Evolutionary conservation across 2,888 invertebrate species (phyloP).

Genomic region (Caradrina kadenii): DNA sequence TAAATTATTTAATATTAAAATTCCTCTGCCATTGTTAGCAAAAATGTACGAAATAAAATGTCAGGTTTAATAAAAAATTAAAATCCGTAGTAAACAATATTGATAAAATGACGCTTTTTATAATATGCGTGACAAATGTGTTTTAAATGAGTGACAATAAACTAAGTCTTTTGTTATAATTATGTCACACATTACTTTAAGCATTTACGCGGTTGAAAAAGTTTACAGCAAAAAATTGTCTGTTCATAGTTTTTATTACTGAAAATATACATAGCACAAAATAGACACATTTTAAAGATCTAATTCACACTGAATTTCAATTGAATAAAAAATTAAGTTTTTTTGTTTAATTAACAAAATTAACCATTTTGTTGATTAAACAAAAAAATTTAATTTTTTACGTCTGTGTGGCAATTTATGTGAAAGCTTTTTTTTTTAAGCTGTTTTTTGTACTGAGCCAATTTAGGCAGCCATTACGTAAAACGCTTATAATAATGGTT

Average conservation of each 20-base stretch:
- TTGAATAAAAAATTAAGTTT: neutral
- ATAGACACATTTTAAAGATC: neutral
- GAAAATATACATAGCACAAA: neutral
- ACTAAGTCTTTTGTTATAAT: neutral
- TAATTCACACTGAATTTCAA: conserved; percentile 29
- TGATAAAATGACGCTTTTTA: neutral
- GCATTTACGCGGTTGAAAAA: conserved; percentile 15
- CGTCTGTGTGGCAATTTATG: neutral
- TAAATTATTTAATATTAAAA: too few species aligned
- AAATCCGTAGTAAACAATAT: conserved; percentile 5
- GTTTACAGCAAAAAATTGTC: conserved; percentile 9
- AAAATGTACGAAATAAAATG: neutral
- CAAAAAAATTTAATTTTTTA: neutral
- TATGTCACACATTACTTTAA: neutral
- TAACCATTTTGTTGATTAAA: too few species aligned
- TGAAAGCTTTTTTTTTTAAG: neutral
- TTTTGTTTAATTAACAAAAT: too few species aligned
- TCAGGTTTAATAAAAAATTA: neutral
- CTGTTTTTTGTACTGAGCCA: too few species aligned
- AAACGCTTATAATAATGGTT: neutral
- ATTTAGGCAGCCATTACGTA: neutral
- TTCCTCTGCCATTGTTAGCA: too few species aligned
- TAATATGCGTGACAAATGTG: conserved; percentile 8
- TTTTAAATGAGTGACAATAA: conserved; percentile 10
- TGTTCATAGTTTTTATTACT: conserved; percentile 38